Conservation (phyloP, 2,888 invertebrate genomes). For the Pelosia muscerda region DNA sequence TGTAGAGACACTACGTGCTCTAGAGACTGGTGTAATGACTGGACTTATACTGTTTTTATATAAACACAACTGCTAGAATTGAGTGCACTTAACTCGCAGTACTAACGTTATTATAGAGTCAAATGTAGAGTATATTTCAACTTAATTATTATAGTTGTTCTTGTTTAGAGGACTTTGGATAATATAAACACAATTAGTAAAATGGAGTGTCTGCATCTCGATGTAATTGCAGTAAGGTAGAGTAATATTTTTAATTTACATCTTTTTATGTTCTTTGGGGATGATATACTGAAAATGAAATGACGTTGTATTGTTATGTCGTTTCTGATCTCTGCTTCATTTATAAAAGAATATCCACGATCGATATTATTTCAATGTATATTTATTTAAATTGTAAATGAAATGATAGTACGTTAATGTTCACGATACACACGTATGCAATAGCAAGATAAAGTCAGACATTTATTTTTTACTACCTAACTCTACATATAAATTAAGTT, state of each 20-base stretch:
- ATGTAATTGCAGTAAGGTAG: neutral
- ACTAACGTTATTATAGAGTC: neutral
- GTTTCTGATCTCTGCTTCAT: neutral
- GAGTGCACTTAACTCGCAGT: neutral
- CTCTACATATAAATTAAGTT: conserved; percentile 7
- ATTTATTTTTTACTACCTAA: neutral
- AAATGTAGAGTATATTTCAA: neutral
- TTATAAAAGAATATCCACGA: neutral
- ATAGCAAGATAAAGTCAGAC: neutral
- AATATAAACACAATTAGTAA: neutral
- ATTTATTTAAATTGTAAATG: neutral
- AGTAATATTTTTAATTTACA: neutral
- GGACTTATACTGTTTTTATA: conserved; percentile 5
- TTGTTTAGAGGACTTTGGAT: neutral
- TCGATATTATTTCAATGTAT: neutral
- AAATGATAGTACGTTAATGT: neutral
- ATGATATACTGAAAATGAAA: neutral
- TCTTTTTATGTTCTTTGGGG: neutral
- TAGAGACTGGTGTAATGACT: conserved; percentile 23
- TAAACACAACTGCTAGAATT: conserved; percentile 3
- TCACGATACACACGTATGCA: neutral
- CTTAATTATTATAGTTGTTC: neutral
- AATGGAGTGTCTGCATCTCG: neutral
- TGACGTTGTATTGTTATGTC: neutral
- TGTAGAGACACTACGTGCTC: conserved; percentile 19